A percentile compares a stretch with the other conserved stretches of the same genome.
Conservation (phyloP, 2,113 vertebrate genomes). For the Microcebus lehilahytsara region DNA sequence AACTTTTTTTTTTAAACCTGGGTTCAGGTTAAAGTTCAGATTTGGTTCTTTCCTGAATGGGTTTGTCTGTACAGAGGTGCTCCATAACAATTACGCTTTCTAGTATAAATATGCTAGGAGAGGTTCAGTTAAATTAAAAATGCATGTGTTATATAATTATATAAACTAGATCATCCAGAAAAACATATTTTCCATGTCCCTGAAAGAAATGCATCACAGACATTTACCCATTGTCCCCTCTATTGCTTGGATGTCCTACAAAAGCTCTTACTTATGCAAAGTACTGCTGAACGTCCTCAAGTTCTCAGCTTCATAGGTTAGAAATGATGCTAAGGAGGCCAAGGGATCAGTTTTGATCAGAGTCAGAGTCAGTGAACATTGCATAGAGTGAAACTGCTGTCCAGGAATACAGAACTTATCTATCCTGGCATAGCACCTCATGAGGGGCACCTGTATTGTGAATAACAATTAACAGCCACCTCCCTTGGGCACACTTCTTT, state of each 20-base stretch:
- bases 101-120: background rate
- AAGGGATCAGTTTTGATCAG: background rate
- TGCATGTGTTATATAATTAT: background rate
- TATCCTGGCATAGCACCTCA: background rate
- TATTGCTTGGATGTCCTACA: background rate
- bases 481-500: background rate
- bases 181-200: background rate
- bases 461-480: background rate
- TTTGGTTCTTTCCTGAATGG: background rate
- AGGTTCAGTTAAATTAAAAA: background rate
- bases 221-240: background rate
- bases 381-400: background rate
- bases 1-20: background rate
- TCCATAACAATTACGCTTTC: background rate
- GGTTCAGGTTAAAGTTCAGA: conserved; percentile 12
- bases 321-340: background rate
- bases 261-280: rapidly evolving
- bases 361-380: background rate
- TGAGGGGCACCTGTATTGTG: background rate
- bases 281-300: background rate
- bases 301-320: background rate
- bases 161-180: conserved; percentile 10
- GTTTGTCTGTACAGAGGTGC: background rate
- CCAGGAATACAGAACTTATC: background rate
- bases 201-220: background rate